Evolutionary conservation across 2,113 vertebrate species (phyloP), one percentile per base, ranked within the genome.

Genomic region (Spheniscus mendiculus): DNA sequence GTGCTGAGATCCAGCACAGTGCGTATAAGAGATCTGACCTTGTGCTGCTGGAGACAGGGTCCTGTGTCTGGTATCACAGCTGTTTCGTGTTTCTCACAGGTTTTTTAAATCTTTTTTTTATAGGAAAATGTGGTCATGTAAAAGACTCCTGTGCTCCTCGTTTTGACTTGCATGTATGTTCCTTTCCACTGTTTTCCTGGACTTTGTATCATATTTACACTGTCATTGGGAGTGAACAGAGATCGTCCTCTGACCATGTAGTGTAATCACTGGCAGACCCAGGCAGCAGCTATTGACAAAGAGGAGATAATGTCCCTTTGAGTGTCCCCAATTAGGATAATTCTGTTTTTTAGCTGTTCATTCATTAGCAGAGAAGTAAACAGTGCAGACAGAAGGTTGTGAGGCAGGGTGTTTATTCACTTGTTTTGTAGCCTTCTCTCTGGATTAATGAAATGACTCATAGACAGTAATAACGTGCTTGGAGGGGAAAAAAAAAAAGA

Each of bases 311-410:
- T 76, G 82, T 71, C 94, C 67, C 62, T 96, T 96, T 96, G 93
- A 94, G 78, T 87, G 74, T 89, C 78, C 70, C 74, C 71, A 77
- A 5, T 90, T 91, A 94, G 82, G 72, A 82, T 94, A 93, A 95
- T 94, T 93, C 81, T 96, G 84, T 0, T 95, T 95, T 94, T 90
- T 42, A 79, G 80, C 88, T 92, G 71, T 89, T 97, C 93, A 96
- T 97, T 97, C 95, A 94, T 96, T 90, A 96, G 78, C 63, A 91
- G 85, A 61, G 87, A 92, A 94, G 80, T 94, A 96, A 96, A 94
- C 90, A 93, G 80, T 45, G 52, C 81, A 93, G 90, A 49, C 89
- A 94, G 91, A 94, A 95, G 77, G 92, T 78, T 97, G 87, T 95
- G 95, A 95, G 93, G 90, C 91, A 70, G 87, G 15, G 82, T 92